Evolutionary conservation across 2,113 vertebrate genomes (phyloP).

Genomic region (Butorides virescens): DNA sequence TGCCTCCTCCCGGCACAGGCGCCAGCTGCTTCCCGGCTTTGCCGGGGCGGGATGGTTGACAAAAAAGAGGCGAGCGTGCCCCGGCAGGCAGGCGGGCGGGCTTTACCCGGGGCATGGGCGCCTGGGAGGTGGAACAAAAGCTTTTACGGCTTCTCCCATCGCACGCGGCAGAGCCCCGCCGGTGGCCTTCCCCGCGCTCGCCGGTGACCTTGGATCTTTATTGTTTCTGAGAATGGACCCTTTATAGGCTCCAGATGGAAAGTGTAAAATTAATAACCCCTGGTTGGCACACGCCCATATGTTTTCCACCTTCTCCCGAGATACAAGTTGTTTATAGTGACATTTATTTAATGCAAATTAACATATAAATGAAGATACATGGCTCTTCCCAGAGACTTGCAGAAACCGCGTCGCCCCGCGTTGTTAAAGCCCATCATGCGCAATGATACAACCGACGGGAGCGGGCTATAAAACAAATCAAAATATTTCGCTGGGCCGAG

Average conservation of each 20-base stretch:
- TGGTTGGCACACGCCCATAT: conserved; percentile 63
- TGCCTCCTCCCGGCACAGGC: background rate
- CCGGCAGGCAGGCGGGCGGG: accelerated
- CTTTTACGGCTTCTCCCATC: background rate
- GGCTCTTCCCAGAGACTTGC: conserved; percentile 18
- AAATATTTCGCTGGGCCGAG: background rate
- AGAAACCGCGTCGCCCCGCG: background rate
- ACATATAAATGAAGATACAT: conserved; percentile 67
- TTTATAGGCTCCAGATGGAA: conserved; percentile 78
- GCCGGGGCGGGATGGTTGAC: background rate
- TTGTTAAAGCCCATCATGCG: background rate
- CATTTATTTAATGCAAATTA: conserved; percentile 70
- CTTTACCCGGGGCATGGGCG: background rate
- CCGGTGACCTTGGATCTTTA: conserved; percentile 65
- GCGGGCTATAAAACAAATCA: background rate
- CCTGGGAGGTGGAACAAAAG: conserved; percentile 1
- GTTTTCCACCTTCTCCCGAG: conserved; percentile 58
- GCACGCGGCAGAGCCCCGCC: background rate
- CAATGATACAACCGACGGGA: background rate
- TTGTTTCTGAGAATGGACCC: conserved; percentile 56
- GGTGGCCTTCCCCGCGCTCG: conserved; percentile 13
- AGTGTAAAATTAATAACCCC: conserved; percentile 74
- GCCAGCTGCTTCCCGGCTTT: background rate
- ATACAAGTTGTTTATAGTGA: conserved; percentile 59
- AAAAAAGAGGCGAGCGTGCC: background rate